Evolutionary conservation across 2,888 invertebrate genomes (phyloP).

Genomic region (Dichetophora obliterata): DNA sequence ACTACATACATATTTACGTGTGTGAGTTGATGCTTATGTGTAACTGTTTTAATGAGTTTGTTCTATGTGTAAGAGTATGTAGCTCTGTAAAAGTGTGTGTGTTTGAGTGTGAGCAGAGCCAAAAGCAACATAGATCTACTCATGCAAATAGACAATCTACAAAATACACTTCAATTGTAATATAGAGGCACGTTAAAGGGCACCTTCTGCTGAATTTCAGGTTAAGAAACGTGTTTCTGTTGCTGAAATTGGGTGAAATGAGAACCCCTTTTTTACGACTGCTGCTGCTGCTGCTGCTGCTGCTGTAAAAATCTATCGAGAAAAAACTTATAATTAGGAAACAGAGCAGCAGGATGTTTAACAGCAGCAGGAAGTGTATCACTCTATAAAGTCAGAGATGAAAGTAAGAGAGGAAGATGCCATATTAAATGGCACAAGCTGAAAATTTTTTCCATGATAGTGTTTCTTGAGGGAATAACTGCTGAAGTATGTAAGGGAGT

Average conservation of each 20-base stretch:
- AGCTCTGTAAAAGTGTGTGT: background rate
- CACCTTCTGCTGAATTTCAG: background rate
- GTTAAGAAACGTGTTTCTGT: background rate
- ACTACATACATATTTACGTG: background rate
- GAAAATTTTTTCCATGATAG: no score
- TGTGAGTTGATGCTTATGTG: background rate
- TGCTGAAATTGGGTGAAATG: no score
- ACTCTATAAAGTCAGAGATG: background rate
- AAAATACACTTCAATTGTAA: slow-evolving; percentile 27
- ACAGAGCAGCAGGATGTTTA: background rate
- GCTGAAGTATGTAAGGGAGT: no score
- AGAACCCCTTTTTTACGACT: no score
- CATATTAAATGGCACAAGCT: no score
- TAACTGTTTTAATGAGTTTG: slow-evolving; percentile 3
- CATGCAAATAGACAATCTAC: slow-evolving; percentile 29
- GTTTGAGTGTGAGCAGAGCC: background rate
- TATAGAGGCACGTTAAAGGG: slow-evolving; percentile 15
- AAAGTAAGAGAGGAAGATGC: background rate
- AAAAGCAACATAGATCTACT: slow-evolving; percentile 15
- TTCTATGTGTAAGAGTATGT: background rate
- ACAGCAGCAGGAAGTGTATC: background rate
- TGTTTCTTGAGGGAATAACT: no score
- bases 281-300: background rate
- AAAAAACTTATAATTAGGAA: slow-evolving; percentile 10
- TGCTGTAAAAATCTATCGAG: background rate